Conservation (phyloP, 2,113 vertebrate genomes). For the Siniperca knerii region DNA sequence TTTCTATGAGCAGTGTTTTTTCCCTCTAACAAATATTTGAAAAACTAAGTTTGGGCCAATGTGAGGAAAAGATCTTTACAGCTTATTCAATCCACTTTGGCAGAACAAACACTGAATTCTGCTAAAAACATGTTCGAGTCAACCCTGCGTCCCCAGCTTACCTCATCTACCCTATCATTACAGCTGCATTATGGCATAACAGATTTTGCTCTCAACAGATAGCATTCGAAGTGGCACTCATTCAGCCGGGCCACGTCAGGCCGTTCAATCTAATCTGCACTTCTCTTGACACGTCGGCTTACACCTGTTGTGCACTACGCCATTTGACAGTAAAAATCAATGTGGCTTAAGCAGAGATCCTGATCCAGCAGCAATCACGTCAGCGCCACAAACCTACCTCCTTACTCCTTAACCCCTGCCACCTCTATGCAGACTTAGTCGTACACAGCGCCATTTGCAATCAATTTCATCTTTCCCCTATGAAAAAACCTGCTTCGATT, state of each 20-base stretch:
- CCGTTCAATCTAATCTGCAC: slow-evolving; percentile 71
- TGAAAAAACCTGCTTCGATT: slow-evolving; percentile 48
- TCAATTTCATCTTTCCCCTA: slow-evolving; percentile 59
- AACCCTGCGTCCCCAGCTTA: slow-evolving; percentile 19
- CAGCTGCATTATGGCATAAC: slow-evolving; percentile 10
- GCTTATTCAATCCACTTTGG: slow-evolving; percentile 27
- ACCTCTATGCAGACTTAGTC: not conserved
- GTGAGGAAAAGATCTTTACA: not conserved
- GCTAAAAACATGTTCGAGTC: slow-evolving; percentile 21
- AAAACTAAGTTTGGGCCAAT: not conserved
- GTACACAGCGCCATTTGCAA: slow-evolving; percentile 59
- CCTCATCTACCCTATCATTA: slow-evolving; percentile 16
- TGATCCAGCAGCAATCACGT: slow-evolving; percentile 55
- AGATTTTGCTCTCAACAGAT: slow-evolving; percentile 42
- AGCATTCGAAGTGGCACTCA: slow-evolving; percentile 67
- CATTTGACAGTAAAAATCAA: slow-evolving; percentile 80
- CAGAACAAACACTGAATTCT: slow-evolving; percentile 28
- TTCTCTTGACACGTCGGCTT: slow-evolving; percentile 55
- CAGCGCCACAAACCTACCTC: not conserved
- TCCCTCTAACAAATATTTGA: not conserved
- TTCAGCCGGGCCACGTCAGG: slow-evolving; percentile 54
- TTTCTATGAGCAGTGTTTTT: not conserved
- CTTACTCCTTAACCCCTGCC: slow-evolving; percentile 16
- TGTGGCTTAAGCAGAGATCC: slow-evolving; percentile 72
- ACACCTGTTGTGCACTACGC: slow-evolving; percentile 47